phyloP scores from a whole-genome alignment of 2,113 vertebrate genomes.

The Eudorcas thomsonii region DNA sequence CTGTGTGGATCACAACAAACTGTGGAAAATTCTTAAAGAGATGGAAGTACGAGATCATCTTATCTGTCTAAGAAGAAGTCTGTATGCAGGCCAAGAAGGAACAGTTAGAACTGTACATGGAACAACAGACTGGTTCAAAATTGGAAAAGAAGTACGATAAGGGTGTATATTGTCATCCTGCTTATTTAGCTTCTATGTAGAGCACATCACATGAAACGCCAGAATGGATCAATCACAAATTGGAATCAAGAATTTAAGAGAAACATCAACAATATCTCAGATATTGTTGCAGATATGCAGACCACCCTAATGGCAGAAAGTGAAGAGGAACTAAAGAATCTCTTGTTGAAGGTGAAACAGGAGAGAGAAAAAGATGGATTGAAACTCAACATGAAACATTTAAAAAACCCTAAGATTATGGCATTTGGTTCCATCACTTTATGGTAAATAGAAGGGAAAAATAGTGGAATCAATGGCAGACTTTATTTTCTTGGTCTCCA shows the following conservation, averaged over 20 bases:
- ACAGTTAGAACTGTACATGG: not conserved
- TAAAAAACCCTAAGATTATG: not conserved
- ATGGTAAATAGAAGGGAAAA: not conserved
- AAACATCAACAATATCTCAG: not conserved
- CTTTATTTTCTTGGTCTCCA: not conserved
- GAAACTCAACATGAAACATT: not conserved
- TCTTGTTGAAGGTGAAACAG: not conserved
- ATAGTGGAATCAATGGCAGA: not conserved
- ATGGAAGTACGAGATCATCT: rapidly evolving
- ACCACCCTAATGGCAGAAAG: not conserved
- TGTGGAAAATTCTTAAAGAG: not conserved
- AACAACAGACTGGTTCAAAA: not conserved
- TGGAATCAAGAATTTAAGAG: not conserved
- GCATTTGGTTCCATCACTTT: not conserved
- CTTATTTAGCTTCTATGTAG: not conserved
- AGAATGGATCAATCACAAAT: not conserved
- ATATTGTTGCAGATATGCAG: not conserved
- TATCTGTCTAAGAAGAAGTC: not conserved
- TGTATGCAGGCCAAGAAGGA: not conserved
- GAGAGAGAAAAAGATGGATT: not conserved
- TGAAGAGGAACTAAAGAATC: not conserved
- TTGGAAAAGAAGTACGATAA: not conserved
- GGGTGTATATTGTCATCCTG: not conserved
- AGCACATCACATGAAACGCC: rapidly evolving
- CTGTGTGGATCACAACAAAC: not conserved